These are phyloP conservation scores for Bombus turneri DNA, from an alignment of 1,140 invertebrate genomes.

Conservation along the genomic window DNA sequence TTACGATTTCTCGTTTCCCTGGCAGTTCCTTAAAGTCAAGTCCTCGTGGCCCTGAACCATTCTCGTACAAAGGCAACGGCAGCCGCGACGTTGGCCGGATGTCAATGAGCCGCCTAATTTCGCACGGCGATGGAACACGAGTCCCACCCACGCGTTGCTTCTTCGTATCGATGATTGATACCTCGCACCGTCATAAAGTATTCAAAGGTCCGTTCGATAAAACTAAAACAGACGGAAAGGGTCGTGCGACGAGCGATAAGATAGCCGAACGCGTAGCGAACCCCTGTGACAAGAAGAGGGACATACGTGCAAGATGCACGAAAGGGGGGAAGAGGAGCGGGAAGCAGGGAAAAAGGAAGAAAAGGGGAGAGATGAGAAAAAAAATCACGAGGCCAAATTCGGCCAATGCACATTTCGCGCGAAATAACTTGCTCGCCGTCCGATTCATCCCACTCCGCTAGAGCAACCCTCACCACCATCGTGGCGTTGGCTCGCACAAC, in stretches of 20 bases:
- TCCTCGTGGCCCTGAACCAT: neutral
- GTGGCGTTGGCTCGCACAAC: slow-evolving; percentile 43
- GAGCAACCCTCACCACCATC: slow-evolving; percentile 55
- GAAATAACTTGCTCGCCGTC: slow-evolving; percentile 68
- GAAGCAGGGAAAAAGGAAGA: neutral
- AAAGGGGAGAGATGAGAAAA: neutral
- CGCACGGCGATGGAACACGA: neutral
- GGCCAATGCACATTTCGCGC: slow-evolving; percentile 68
- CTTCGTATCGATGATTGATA: slow-evolving; percentile 13
- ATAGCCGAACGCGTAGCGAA: neutral
- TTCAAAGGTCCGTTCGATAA: neutral
- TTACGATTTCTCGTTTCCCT: neutral
- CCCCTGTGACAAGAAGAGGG: no score
- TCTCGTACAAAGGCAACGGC: neutral
- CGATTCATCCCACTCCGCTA: slow-evolving; percentile 60
- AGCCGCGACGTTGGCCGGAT: neutral
- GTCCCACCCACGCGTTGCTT: neutral
- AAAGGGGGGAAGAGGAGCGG: neutral
- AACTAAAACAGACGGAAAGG: neutral
- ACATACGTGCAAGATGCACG: neutral
- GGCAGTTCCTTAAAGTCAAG: neutral
- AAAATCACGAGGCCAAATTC: slow-evolving; percentile 60
- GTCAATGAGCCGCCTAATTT: slow-evolving; percentile 1
- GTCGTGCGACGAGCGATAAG: neutral
- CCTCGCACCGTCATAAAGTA: neutral